Evolutionary conservation across 1,140 invertebrate species (phyloP).

Genomic region (Caenorhabditis tropicalis): DNA sequence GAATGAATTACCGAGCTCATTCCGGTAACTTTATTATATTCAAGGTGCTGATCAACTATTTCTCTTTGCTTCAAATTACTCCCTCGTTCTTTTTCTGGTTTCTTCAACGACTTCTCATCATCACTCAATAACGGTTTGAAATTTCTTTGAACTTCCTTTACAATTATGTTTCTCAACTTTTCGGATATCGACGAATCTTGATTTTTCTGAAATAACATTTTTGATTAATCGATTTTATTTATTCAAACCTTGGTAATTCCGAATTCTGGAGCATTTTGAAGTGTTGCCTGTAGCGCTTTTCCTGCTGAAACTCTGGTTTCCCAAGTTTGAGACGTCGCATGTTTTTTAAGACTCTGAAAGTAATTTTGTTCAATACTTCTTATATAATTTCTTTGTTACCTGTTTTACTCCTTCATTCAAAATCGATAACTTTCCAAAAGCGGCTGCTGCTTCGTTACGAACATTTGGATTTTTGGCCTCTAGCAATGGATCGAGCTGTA

Average conservation of each 20-base stretch:
- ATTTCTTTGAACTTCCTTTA: background rate
- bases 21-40: background rate
- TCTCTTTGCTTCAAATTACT: slow-evolving; percentile 14
- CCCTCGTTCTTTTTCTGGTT: background rate
- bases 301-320: slow-evolving; percentile 37
- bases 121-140: slow-evolving; percentile 7
- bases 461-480: slow-evolving; percentile 43
- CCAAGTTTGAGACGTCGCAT: slow-evolving; percentile 30
- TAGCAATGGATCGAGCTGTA: slow-evolving; percentile 44
- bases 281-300: slow-evolving; percentile 21
- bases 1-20: background rate
- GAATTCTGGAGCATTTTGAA: background rate
- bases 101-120: background rate
- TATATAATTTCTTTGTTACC: background rate
- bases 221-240: background rate
- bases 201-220: background rate
- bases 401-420: slow-evolving; percentile 8
- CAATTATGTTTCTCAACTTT: background rate
- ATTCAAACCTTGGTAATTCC: background rate
- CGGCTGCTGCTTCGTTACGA: slow-evolving; percentile 42
- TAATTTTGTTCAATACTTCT: background rate
- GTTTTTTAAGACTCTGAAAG: slow-evolving; percentile 19
- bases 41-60: slow-evolving; percentile 50
- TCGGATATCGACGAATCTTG: background rate
- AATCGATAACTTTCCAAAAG: slow-evolving; percentile 41